A percentile compares a stretch with the other conserved stretches of the same genome.
phyloP scores from a whole-genome alignment of 1,140 invertebrate species.

The Bombus superbus region DNA sequence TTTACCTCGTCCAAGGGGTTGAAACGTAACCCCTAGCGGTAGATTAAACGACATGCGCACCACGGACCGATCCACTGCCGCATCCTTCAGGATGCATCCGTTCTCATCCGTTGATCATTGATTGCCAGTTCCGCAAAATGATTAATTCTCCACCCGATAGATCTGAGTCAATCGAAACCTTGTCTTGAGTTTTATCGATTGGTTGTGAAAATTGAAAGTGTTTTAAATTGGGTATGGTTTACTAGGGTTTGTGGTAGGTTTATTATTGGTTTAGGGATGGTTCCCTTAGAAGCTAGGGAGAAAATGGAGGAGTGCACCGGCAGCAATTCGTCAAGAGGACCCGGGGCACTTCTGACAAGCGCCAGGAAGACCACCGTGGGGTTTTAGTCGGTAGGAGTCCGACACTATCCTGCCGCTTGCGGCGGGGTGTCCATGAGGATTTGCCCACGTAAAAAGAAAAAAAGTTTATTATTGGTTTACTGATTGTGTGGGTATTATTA shows the following conservation, averaged over 20 bases:
- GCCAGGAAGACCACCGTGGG: no score
- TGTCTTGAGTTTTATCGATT: neutral
- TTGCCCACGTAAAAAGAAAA: no score
- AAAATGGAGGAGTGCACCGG: no score
- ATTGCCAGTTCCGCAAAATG: constrained; percentile 19
- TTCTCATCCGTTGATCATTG: constrained; percentile 48
- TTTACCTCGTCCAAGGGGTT: constrained; percentile 34
- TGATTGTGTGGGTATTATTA: no score
- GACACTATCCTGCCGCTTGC: no score
- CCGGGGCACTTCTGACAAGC: no score
- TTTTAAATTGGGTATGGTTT: neutral
- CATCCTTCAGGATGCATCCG: constrained; percentile 49
- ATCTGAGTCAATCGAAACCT: neutral
- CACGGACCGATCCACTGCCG: constrained; percentile 33
- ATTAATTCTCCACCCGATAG: neutral
- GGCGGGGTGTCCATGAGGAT: no score
- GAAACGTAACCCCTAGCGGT: constrained; percentile 49
- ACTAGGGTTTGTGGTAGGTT: neutral
- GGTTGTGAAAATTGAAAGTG: neutral
- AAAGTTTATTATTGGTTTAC: neutral
- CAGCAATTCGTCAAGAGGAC: no score
- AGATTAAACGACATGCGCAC: constrained; percentile 65
- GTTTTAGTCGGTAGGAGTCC: no score
- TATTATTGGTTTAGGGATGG: neutral
- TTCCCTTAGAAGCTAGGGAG: no score